Conservation (phyloP, 1,140 invertebrate species). For the Dermatophagoides farinae region DNA sequence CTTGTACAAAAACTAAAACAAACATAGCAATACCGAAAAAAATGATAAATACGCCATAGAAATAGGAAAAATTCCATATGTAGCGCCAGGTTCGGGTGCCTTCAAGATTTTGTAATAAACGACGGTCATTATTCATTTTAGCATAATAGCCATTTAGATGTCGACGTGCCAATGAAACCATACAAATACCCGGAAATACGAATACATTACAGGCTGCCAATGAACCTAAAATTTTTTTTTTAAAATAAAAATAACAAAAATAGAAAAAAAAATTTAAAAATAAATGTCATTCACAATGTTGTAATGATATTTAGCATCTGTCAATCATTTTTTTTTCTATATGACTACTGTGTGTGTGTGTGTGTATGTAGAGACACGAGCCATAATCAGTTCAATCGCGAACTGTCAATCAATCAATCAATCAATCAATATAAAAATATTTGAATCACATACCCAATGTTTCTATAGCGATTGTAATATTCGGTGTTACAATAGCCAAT, state of each 20-base stretch:
- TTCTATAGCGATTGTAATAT: slow-evolving; percentile 43
- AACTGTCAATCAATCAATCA: too few species aligned
- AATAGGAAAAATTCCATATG: neutral
- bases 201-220: slow-evolving; percentile 17
- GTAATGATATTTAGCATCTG: neutral
- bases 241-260: neutral
- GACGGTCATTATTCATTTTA: neutral
- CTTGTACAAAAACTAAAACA: slow-evolving; percentile 13
- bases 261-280: too few species aligned
- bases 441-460: slow-evolving; percentile 29
- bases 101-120: neutral
- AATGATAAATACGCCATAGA: slow-evolving; percentile 8
- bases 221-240: slow-evolving; percentile 26
- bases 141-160: neutral
- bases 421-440: too few species aligned
- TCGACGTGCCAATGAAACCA: slow-evolving; percentile 10
- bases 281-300: too few species aligned
- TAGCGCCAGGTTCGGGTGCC: neutral
- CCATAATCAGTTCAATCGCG: too few species aligned
- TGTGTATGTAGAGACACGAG: too few species aligned
- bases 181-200: slow-evolving; percentile 15
- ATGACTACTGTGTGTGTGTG: too few species aligned
- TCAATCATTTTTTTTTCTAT: neutral
- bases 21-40: slow-evolving; percentile 13
- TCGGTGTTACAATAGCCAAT: slow-evolving; percentile 39